Evolutionary conservation across 2,888 invertebrate genomes (phyloP).

Genomic region (Nomada goodeniana): DNA sequence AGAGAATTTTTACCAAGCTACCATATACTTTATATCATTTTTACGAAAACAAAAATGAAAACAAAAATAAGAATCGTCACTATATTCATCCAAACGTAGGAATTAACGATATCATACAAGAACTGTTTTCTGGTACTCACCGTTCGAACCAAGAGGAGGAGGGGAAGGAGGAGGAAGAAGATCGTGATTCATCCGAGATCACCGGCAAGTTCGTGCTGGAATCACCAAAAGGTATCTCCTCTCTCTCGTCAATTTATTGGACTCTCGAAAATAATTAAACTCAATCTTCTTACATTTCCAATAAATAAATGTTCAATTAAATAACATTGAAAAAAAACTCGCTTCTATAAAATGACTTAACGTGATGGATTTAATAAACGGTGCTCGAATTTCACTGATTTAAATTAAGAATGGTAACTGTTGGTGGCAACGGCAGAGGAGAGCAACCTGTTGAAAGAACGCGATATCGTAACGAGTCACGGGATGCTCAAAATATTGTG

Average conservation of each 20-base stretch:
- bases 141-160: slow-evolving; percentile 12
- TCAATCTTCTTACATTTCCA: not conserved
- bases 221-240: slow-evolving; percentile 22
- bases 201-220: slow-evolving; percentile 26
- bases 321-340: slow-evolving; percentile 11
- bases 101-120: not conserved
- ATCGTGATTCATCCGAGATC: slow-evolving; percentile 55
- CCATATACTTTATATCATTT: not conserved
- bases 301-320: not conserved
- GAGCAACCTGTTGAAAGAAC: slow-evolving; percentile 45
- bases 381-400: slow-evolving; percentile 24
- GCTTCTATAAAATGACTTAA: not conserved
- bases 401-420: not conserved
- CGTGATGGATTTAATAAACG: not conserved
- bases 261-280: not conserved
- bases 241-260: not conserved
- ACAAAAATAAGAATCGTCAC: not conserved
- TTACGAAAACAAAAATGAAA: not conserved
- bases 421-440: not conserved
- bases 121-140: slow-evolving; percentile 25
- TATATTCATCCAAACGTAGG: not conserved
- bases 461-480: slow-evolving; percentile 26
- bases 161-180: not conserved
- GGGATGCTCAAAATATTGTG: slow-evolving; percentile 37
- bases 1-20: not conserved